Conservation (phyloP, 2,888 invertebrate species). For the Heteromurus nitidus region DNA sequence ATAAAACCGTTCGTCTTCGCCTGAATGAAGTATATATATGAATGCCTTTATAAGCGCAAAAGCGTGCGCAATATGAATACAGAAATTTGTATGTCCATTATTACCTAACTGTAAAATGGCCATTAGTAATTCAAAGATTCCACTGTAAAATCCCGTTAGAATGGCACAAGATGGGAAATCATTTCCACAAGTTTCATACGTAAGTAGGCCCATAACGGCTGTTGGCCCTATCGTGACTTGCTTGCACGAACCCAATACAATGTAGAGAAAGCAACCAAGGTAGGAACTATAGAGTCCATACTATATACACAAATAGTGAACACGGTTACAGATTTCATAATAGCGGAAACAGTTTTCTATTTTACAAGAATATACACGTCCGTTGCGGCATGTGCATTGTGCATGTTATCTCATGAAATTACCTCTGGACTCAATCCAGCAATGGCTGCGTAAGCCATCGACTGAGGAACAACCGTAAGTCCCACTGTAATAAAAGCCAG, state of each 20-base stretch:
- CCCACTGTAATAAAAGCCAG: constrained; percentile 79
- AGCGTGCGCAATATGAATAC: too few relatives aligned
- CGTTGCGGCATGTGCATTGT: too few relatives aligned
- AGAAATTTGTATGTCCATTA: neutral
- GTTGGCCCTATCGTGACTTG: constrained; percentile 78
- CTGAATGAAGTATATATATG: too few relatives aligned
- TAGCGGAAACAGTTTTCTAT: too few relatives aligned
- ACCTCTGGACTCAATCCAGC: constrained; percentile 86
- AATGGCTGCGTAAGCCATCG: constrained; percentile 85
- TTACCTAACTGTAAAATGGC: constrained; percentile 70
- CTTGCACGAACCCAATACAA: constrained; percentile 77
- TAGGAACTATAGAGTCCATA: constrained; percentile 69
- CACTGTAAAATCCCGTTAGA: constrained; percentile 70
- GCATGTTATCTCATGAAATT: constrained; percentile 64
- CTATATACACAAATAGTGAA: constrained; percentile 26
- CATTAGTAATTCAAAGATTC: constrained; percentile 71
- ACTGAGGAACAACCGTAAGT: constrained; percentile 93
- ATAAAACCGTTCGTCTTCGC: neutral
- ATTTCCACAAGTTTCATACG: constrained; percentile 70
- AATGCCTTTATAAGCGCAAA: too few relatives aligned
- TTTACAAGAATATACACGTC: too few relatives aligned
- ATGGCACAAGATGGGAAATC: constrained; percentile 69
- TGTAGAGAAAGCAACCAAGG: constrained; percentile 78
- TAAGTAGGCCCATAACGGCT: constrained; percentile 76
- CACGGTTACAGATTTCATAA: too few relatives aligned